phyloP scores from a whole-genome alignment of 2,797 vertebrate genomes.

The Heliangelus exortis region DNA sequence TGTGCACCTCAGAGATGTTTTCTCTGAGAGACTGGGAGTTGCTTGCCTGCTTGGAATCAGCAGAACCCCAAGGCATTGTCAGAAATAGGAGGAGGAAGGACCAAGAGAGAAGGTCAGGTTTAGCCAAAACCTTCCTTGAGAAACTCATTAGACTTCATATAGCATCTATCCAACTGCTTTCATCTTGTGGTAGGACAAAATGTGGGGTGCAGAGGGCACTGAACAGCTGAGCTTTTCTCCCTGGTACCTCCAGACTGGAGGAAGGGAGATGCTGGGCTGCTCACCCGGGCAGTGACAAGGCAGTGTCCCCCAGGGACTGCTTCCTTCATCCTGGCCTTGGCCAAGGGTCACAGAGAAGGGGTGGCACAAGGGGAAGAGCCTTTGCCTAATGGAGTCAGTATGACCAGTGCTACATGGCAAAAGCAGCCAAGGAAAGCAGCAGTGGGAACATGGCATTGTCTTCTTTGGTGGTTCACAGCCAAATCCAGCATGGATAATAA shows the following conservation, averaged over 20 bases:
- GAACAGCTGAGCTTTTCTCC: not conserved
- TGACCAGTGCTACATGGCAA: not conserved
- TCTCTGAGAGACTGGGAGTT: rapidly evolving
- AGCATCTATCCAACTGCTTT: not conserved
- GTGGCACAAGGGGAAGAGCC: not conserved
- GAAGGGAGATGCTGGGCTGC: not conserved
- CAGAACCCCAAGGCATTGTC: rapidly evolving
- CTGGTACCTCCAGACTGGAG: not conserved
- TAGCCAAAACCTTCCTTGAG: not conserved
- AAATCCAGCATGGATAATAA: not conserved
- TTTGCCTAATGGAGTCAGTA: not conserved
- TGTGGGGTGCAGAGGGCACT: not conserved
- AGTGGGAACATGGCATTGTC: not conserved
- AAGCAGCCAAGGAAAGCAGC: not conserved
- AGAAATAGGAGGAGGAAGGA: not conserved
- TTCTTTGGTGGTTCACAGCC: not conserved
- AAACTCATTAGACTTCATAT: not conserved
- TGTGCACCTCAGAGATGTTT: not conserved
- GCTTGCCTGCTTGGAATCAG: not conserved
- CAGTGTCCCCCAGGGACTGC: not conserved
- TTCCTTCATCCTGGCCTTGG: not conserved
- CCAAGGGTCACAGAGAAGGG: not conserved
- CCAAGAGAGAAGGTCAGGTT: not conserved
- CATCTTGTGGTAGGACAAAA: not conserved
- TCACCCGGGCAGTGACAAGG: not conserved